Evolutionary conservation across 2,797 vertebrate genomes (phyloP).

Genomic region (Hypotaenidia philippensis): DNA sequence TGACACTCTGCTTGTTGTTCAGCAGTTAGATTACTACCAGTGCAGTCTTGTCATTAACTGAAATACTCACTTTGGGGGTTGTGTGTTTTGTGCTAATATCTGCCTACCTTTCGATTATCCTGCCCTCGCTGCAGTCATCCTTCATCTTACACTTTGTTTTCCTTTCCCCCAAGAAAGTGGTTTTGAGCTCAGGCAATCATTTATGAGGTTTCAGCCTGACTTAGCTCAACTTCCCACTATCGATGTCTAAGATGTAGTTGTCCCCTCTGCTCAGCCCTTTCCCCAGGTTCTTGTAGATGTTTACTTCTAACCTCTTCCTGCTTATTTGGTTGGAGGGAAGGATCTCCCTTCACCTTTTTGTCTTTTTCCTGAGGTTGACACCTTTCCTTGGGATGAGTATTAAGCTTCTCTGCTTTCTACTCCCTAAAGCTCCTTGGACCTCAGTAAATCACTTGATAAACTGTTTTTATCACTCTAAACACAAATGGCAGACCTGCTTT

Average conservation of each 20-base stretch:
- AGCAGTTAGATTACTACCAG: neutral
- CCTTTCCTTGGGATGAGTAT: neutral
- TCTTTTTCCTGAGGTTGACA: neutral
- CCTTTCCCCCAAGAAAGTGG: neutral
- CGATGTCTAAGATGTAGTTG: neutral
- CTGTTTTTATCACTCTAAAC: neutral
- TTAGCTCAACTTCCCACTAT: neutral
- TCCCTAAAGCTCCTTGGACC: neutral
- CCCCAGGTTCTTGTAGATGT: neutral
- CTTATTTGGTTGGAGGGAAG: neutral
- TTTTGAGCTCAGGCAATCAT: neutral
- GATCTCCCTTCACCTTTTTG: neutral
- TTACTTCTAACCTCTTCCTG: neutral
- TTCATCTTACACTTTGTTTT: neutral
- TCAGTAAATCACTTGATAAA: neutral
- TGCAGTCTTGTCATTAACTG: neutral
- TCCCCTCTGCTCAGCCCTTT: neutral
- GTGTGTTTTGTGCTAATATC: neutral
- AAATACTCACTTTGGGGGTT: neutral
- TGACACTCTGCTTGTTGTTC: neutral
- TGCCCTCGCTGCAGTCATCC: neutral
- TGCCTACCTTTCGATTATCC: neutral
- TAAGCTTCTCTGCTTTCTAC: neutral
- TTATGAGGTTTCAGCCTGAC: neutral
- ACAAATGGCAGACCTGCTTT: rapidly evolving